Base-by-base conservation (phyloP, 2,113 vertebrate species). In the Reinhardtius hippoglossoides region DNA sequence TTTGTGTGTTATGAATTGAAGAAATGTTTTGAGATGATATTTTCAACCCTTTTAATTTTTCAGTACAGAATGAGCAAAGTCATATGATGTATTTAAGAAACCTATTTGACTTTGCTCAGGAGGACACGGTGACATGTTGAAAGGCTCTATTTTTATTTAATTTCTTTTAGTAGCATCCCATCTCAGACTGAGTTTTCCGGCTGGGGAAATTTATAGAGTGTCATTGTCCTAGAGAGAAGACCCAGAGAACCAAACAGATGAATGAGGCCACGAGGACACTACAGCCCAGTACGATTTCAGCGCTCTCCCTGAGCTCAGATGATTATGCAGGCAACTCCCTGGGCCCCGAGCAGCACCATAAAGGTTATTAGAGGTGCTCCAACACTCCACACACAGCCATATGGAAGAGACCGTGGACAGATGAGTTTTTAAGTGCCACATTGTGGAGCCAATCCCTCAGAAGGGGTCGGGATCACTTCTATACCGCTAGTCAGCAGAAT, bases 351-450 rank as follows among this genome's bases (percentile, higher is more conserved):
- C 66, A 65, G 63, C 66, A 81, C 72, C 79, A 70, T 86, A 37
- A 83, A 85, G 87, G 86, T 85, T 85, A 86, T 80, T 81, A 80
- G 62, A 75, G 82, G 71, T 68, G 42, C 55, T 79, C 42, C 23
- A 57, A 42, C 52, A 55, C 63, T 84, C 67, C 48, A 76, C 58
- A 67, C 31, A 37, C 56, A 67, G 50, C 88, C 84, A 77, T 56
- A 84, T 74, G 67, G 82, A 37, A 76, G 59, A 63, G 74, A 66
- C 52, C 0, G 23, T 56, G 74, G 58, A 82, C 69, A 68, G 74
- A 87, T 87, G 82, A 82, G 78, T 26, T 86, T 71, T 83, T 84
- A 84, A 78, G 60, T 70, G 67, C 72, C 1, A 6, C 56, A 54
- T 50, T 69, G 70, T 80, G 63, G 59, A 81, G 70, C 24, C 40